A percentile compares a stretch with the other conserved stretches of the same genome.
phyloP scores from a whole-genome alignment of 2,113 vertebrate species.

The Psilopsiagon aymara region DNA sequence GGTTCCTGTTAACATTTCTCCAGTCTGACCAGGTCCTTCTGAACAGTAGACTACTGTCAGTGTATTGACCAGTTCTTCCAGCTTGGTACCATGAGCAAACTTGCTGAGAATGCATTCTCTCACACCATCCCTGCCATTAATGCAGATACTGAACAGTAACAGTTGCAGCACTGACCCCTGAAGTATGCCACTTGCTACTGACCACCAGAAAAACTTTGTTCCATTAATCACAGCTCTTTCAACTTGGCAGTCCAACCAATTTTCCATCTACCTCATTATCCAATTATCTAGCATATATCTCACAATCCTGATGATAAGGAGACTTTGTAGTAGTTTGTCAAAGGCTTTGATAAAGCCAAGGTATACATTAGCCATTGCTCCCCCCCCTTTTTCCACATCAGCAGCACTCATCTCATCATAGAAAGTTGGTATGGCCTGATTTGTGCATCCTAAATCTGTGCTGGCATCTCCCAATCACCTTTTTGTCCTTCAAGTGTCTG shows the following conservation, averaged over 20 bases:
- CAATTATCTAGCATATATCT: background rate
- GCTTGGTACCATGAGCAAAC: background rate
- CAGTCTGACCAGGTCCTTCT: background rate
- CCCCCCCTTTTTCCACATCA: background rate
- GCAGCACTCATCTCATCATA: background rate
- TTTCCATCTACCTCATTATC: background rate
- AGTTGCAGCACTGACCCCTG: rapidly evolving
- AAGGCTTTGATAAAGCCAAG: background rate
- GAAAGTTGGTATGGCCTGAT: background rate
- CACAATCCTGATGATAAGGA: background rate
- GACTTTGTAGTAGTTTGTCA: background rate
- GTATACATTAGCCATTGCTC: background rate
- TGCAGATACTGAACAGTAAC: background rate
- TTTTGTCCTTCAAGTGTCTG: background rate
- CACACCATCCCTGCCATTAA: background rate
- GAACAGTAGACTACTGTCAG: background rate
- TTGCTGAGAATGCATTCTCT: background rate
- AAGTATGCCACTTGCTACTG: background rate
- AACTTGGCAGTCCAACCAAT: background rate
- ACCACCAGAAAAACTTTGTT: background rate
- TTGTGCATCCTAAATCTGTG: background rate
- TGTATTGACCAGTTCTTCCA: background rate
- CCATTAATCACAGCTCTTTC: background rate
- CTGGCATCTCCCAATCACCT: background rate
- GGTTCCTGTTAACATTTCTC: background rate